Conservation (phyloP, 2,113 vertebrate species). For the Cervus canadensis region DNA sequence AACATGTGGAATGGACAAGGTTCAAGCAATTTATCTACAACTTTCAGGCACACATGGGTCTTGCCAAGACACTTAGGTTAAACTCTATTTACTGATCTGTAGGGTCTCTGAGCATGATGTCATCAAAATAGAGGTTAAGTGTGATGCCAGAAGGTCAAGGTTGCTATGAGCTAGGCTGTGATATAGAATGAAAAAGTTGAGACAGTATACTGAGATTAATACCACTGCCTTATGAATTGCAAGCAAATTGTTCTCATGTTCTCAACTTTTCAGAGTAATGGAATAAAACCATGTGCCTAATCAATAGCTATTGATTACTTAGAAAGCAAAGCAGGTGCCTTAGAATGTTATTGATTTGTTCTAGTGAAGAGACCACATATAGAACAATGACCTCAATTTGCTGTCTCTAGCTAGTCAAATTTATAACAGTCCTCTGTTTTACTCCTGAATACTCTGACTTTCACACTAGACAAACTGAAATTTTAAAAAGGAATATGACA, state of each 20-base stretch:
- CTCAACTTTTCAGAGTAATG: not conserved
- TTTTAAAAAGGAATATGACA: not conserved
- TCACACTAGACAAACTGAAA: not conserved
- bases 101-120: not conserved
- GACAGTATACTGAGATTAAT: not conserved
- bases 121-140: not conserved
- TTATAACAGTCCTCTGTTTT: not conserved
- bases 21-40: not conserved
- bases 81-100: not conserved
- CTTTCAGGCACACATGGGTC: not conserved
- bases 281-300: not conserved
- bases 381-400: not conserved
- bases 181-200: not conserved
- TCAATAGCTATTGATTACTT: not conserved
- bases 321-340: not conserved
- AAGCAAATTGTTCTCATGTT: not conserved
- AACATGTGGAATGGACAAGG: not conserved
- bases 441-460: not conserved
- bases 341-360: constrained; percentile 22
- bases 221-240: not conserved
- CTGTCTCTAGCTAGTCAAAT: not conserved
- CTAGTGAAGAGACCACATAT: not conserved
- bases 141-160: not conserved
- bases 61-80: not conserved
- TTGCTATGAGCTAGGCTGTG: not conserved